Evolutionary conservation across 2,888 invertebrate genomes (phyloP), one percentile per base, ranked within the genome.

Genomic region (Tenthredo scrophulariae): DNA sequence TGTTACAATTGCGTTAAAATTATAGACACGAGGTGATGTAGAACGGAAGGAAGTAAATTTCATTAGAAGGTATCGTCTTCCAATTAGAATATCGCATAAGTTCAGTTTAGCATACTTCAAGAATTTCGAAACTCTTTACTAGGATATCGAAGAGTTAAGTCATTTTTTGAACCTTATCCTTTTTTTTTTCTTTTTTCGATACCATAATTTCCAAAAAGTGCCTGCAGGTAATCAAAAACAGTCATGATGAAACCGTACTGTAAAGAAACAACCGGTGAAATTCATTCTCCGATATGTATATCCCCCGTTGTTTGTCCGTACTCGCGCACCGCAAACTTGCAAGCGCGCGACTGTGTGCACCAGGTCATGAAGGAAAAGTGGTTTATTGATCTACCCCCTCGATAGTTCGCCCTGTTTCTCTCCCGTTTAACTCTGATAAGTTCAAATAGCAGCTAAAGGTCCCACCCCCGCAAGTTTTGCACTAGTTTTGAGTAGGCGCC

Each of bases 311-410:
- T 74, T 74, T 74, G 74, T 74, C 40, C 43, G 43, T 4, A 67
- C 15, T n/a, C 74, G 74, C 46, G 18, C 54, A 77, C 77, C 54
- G 15, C 50, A 54, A 46, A 77, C 22, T 74, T 74, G 22, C 5
- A 40, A 22, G 40, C 22, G 74, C 74, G 43, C 74, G 15, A 74
- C 74, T 74, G 22, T 43, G 74, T 43, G 43, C 50, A 50, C 50
- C 50, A n/a, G 33, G 50, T 54, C 77, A 77, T 77, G 33, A 77
- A 54, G 33, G 50, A 77, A 77, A 54, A 77, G 77, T 77, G 77
- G 77, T 77, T 77, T 77, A 77, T 77, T 77, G 77, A 77, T 77
- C 77, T 77, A 75, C 75, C 46, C 75, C 75, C 75, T 75, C 50
- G 37, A 75, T 75, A 74, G 74, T 74, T 74, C 43, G 29, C 22